phyloP scores from a whole-genome alignment of 2,797 vertebrate genomes.

The Salmo trutta region DNA sequence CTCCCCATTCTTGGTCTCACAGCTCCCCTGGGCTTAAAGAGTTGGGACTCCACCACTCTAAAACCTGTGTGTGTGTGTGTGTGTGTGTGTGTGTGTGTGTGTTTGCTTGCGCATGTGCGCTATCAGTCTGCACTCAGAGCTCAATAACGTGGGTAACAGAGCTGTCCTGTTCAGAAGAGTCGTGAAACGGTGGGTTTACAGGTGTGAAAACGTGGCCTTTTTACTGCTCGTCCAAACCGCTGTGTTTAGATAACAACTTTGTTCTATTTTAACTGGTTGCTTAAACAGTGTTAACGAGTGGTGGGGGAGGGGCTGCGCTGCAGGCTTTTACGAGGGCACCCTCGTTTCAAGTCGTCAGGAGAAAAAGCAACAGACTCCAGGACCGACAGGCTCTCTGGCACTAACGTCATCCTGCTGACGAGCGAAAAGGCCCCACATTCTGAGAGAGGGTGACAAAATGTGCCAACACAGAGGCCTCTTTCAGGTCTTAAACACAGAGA shows the following conservation, averaged over 20 bases:
- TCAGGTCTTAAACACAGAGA: conserved; percentile 21
- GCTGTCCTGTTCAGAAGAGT: background rate
- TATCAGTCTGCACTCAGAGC: background rate
- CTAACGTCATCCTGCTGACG: conserved; percentile 15
- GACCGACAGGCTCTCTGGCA: background rate
- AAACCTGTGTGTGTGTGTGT: background rate
- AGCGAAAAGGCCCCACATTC: conserved; percentile 37
- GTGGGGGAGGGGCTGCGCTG: background rate
- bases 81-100: conserved; percentile 10
- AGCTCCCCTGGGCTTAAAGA: conserved; percentile 4
- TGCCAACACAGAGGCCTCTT: conserved; percentile 28
- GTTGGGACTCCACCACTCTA: background rate
- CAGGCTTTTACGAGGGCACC: background rate
- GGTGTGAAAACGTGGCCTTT: background rate
- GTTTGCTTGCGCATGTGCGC: background rate
- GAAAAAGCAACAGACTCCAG: conserved; percentile 11
- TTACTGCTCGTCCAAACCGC: background rate
- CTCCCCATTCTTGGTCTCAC: background rate
- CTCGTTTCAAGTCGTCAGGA: background rate
- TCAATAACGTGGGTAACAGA: background rate
- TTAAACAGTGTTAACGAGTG: background rate
- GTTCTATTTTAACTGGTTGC: background rate
- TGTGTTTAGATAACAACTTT: background rate
- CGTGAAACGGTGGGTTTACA: background rate
- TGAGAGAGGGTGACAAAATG: conserved; percentile 31